Evolutionary conservation across 2,888 invertebrate species (phyloP).

Genomic region (Dicycla oo): DNA sequence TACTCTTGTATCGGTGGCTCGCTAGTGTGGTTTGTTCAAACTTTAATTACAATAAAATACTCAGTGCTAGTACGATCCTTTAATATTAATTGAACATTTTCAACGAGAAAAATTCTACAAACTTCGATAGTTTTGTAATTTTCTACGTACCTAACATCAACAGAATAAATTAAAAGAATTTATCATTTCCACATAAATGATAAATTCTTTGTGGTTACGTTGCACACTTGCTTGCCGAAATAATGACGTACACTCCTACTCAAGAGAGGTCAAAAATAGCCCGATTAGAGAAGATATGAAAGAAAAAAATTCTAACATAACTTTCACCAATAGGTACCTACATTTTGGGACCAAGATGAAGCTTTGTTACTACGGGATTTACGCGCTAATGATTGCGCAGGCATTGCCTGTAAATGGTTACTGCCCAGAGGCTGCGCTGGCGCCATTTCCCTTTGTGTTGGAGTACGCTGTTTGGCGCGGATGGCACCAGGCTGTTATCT

Average conservation of each 20-base stretch:
- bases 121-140: too few species aligned
- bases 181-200: too few species aligned
- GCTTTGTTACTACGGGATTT: background rate
- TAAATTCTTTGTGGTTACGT: too few species aligned
- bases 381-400: conserved; percentile 7
- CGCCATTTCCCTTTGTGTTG: conserved; percentile 83
- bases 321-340: background rate
- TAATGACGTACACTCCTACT: too few species aligned
- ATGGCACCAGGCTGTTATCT: conserved; percentile 89
- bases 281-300: too few species aligned
- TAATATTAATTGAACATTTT: too few species aligned
- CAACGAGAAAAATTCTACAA: too few species aligned
- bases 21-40: too few species aligned
- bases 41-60: background rate
- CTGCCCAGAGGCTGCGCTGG: conserved; percentile 71
- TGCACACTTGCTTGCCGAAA: too few species aligned
- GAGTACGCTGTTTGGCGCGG: conserved; percentile 89
- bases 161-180: too few species aligned
- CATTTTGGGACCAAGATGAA: conserved; percentile 30
- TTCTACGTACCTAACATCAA: too few species aligned
- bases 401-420: conserved; percentile 38
- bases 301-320: background rate
- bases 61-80: background rate
- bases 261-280: background rate
- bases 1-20: background rate